Percentiles rank a stretch among this genome's conserved stretches.
These are phyloP conservation scores for Cotesia glomerata DNA, from an alignment of 1,140 invertebrate species.

Conservation along the genomic window DNA sequence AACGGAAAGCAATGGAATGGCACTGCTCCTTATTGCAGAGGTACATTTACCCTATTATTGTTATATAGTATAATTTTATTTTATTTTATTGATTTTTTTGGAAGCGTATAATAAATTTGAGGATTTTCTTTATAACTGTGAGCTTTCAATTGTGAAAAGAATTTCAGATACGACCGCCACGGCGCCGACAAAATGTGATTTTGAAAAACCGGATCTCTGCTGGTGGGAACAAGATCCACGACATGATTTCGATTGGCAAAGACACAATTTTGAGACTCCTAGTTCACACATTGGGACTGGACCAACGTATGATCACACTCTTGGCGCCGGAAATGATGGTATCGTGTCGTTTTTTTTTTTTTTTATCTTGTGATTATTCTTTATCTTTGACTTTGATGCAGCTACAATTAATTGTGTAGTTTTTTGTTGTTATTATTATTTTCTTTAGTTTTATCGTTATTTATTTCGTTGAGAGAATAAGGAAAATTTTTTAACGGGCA, in stretches of 20 bases:
- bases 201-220: conserved; percentile 73
- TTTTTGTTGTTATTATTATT: too few relatives aligned
- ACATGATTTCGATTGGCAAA: conserved; percentile 79
- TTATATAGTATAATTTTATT: background rate
- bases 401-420: too few relatives aligned
- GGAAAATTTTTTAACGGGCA: too few relatives aligned
- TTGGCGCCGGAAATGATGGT: conserved; percentile 69
- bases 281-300: conserved; percentile 74
- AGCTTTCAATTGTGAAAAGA: conserved; percentile 9
- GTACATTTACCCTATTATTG: conserved; percentile 51
- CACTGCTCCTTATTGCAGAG: conserved; percentile 66
- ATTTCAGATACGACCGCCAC: conserved; percentile 50
- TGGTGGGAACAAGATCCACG: conserved; percentile 76
- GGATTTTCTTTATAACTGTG: conserved; percentile 8
- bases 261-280: conserved; percentile 71
- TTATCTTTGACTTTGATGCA: background rate
- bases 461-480: too few relatives aligned
- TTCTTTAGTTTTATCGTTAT: too few relatives aligned
- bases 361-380: background rate
- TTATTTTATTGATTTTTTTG: background rate
- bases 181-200: conserved; percentile 69
- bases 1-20: conserved; percentile 70
- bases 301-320: conserved; percentile 77
- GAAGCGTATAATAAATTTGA: too few relatives aligned
- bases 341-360: background rate